Percentiles rank a stretch among this genome's conserved stretches.
Evolutionary conservation across 2,888 invertebrate species (phyloP).

Genomic region (Drosophila testacea): DNA sequence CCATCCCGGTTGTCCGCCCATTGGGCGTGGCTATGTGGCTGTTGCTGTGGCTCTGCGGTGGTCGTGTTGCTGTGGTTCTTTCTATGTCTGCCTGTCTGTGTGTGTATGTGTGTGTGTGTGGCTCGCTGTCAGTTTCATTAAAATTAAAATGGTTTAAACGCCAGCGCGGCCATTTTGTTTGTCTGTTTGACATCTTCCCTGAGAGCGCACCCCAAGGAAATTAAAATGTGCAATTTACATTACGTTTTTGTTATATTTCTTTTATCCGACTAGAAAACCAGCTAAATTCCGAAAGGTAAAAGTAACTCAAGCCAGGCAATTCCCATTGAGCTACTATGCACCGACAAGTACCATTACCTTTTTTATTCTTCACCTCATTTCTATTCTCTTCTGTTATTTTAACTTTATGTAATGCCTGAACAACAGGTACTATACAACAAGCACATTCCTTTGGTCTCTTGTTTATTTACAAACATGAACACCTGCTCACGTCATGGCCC

Average conservation of each 20-base stretch:
- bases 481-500: conserved; percentile 9
- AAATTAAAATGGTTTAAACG: conserved; percentile 64
- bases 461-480: conserved; percentile 14
- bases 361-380: not conserved
- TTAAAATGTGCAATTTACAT: conserved; percentile 73
- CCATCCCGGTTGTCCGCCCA: conserved; percentile 15
- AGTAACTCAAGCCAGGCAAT: conserved; percentile 35
- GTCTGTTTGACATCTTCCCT: conserved; percentile 55
- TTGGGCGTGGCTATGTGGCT: conserved; percentile 33
- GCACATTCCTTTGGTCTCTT: conserved; percentile 5
- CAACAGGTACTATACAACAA: conserved; percentile 7
- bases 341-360: conserved; percentile 6
- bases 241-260: conserved; percentile 21
- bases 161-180: conserved; percentile 50
- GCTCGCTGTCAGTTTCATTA: conserved; percentile 67
- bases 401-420: conserved; percentile 30
- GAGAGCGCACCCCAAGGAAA: conserved; percentile 70
- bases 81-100: conserved; percentile 3
- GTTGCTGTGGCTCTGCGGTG: conserved; percentile 17
- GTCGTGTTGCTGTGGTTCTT: conserved; percentile 10
- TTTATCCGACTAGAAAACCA: conserved; percentile 25
- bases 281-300: conserved; percentile 14
- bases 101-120: not conserved
- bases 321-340: conserved; percentile 32
- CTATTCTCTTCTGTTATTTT: not conserved